Base-by-base conservation (phyloP, 2,888 invertebrate species). In the Deilephila elpenor region DNA sequence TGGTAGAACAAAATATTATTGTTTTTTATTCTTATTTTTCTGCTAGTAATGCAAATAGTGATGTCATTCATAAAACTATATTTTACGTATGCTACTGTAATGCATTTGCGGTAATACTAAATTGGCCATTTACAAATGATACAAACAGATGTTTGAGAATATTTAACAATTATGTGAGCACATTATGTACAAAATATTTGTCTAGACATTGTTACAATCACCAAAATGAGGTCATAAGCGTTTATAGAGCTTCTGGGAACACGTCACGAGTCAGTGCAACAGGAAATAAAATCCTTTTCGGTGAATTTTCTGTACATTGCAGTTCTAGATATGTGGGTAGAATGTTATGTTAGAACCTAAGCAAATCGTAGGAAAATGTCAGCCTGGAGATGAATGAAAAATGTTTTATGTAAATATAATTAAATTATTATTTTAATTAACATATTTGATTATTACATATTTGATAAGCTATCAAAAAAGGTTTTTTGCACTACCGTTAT, bases 161-260 rank as follows among this genome's bases (percentile, higher is more conserved):
- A 37, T 37, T 20, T 34, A 25, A 44, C 20, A 20, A 44, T 64
- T 44, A 64, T 44, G 64, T 64, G 37, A 64, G 44, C 64, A 64
- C 25, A 32, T 34, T 56, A 34, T 32, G 59, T n/a, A 71, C 59
- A 17, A 56, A 70, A 44, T 29, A 59, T 59, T 53, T 56, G 78
- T 78, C 77, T 80, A 80, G 79, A 79, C 76, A 74, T 78, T 75
- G 56, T 56, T 59, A 75, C 76, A 74, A 77, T 71, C 74, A 73
- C 73, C 76, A 64, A 64, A 81, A 80, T 81, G 79, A 81, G 80
- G 80, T 81, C 79, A 80, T 79, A 77, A 74, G 76, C 79, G 77
- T 75, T 79, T 78, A 81, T 77, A 77, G 77, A 56, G 77, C 78
- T 84, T 82, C 83, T 74, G 53, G 71, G 80, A 82, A 83, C 74